Percentiles rank a stretch among this genome's conserved stretches.
These are phyloP conservation scores for Yoshiicerus persimilis DNA, from an alignment of 1,140 invertebrate genomes.

Conservation along the genomic window DNA sequence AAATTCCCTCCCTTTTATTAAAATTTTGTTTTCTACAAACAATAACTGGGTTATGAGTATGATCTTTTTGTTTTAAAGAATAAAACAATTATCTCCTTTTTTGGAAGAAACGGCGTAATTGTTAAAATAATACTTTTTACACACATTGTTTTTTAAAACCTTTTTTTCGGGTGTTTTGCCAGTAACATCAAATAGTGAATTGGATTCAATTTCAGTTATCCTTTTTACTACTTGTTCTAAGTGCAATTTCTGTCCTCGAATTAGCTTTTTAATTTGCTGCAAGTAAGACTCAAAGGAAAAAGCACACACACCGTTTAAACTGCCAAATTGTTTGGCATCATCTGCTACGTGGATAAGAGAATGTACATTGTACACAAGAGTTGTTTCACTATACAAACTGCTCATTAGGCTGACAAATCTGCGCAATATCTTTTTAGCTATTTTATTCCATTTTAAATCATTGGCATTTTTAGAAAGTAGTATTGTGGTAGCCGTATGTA, in stretches of 20 bases:
- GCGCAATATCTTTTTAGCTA: conserved; percentile 26
- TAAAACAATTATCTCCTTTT: not conserved
- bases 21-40: too few species aligned
- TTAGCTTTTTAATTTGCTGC: not conserved
- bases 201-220: not conserved
- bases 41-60: too few species aligned
- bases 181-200: not conserved
- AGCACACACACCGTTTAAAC: conserved; percentile 53
- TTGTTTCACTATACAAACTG: not conserved
- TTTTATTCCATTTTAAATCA: conserved; percentile 19
- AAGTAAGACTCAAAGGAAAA: conserved; percentile 57
- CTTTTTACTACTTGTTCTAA: conserved; percentile 32
- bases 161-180: not conserved
- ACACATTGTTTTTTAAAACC: not conserved
- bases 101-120: not conserved
- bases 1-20: too few species aligned
- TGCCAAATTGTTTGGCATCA: conserved; percentile 55
- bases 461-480: not conserved
- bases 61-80: too few species aligned
- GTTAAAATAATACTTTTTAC: not conserved
- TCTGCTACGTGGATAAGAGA: conserved; percentile 52
- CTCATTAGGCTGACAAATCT: not conserved
- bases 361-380: conserved; percentile 54
- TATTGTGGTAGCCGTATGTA: conserved; percentile 5
- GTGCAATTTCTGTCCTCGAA: not conserved